Evolutionary conservation across 2,113 vertebrate genomes (phyloP).

Genomic region (Gymnorhina tibicen): DNA sequence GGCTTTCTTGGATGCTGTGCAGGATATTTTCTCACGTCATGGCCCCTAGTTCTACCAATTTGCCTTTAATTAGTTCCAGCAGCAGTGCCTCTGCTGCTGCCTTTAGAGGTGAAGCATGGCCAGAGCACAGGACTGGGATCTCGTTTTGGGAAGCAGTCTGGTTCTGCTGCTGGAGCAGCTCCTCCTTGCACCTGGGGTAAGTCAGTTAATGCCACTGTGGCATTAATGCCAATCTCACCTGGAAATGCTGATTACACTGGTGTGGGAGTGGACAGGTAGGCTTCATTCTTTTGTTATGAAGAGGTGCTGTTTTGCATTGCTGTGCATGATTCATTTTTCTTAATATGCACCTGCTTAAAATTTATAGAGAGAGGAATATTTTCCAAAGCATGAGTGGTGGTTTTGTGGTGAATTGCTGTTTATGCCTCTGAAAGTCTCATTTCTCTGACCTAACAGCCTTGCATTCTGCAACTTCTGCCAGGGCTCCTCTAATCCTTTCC

Average conservation of each 20-base stretch:
- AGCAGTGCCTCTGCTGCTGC: neutral
- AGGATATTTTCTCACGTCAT: neutral
- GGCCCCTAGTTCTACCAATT: neutral
- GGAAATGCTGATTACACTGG: neutral
- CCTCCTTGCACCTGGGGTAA: neutral
- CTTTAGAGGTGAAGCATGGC: neutral
- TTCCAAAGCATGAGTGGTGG: neutral
- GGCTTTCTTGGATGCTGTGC: neutral
- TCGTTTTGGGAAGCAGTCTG: neutral
- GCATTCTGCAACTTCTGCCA: constrained; percentile 18
- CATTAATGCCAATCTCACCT: neutral
- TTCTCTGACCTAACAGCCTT: constrained; percentile 1
- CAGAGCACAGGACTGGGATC: neutral
- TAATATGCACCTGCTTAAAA: neutral
- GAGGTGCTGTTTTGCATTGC: neutral
- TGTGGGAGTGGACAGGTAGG: neutral
- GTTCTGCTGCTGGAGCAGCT: neutral
- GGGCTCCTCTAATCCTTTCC: constrained; percentile 43
- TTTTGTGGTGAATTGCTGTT: neutral
- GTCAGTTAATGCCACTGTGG: neutral
- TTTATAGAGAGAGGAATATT: neutral
- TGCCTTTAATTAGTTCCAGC: constrained; percentile 43
- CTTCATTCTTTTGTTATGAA: neutral
- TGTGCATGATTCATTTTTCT: neutral
- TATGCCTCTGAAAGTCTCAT: constrained; percentile 6